These are phyloP conservation scores for Sphaeramia orbicularis DNA, from an alignment of 2,797 vertebrate species.

Conservation along the genomic window DNA sequence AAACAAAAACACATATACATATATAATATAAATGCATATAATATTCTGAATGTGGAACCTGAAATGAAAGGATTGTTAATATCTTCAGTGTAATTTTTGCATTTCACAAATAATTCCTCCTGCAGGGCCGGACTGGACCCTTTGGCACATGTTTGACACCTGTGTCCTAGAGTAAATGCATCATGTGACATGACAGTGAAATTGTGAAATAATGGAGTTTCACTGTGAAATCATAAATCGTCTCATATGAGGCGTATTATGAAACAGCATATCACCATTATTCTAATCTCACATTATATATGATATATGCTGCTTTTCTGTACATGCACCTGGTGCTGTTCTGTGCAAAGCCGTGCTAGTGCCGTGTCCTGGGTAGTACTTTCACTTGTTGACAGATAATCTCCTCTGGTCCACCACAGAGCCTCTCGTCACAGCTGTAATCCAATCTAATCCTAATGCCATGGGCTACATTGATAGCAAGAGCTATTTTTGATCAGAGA, in stretches of 20 bases:
- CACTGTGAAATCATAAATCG: neutral
- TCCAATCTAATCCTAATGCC: slow-evolving; percentile 79
- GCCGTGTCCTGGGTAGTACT: slow-evolving; percentile 40
- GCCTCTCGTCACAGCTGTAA: slow-evolving; percentile 67
- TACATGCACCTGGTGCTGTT: slow-evolving; percentile 31
- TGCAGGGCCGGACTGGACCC: too few species aligned
- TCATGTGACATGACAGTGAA: slow-evolving; percentile 8
- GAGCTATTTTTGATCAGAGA: slow-evolving; percentile 64
- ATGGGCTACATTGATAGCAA: slow-evolving; percentile 56
- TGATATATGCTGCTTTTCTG: neutral
- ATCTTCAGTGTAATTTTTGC: too few species aligned
- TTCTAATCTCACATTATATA: slow-evolving; percentile 20
- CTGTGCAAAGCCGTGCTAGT: slow-evolving; percentile 14
- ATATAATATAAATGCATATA: too few species aligned
- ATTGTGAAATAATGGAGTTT: neutral
- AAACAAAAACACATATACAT: too few species aligned
- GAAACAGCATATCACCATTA: slow-evolving; percentile 1
- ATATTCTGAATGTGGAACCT: too few species aligned
- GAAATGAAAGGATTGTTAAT: too few species aligned
- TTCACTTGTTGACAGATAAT: slow-evolving; percentile 72
- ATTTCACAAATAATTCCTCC: too few species aligned
- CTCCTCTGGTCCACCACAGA: slow-evolving; percentile 64
- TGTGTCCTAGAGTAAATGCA: too few species aligned
- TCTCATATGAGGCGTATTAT: too few species aligned
- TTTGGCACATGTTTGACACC: too few species aligned